Conservation (phyloP, 2,113 vertebrate species). For the Macheiramphus alcinus region DNA sequence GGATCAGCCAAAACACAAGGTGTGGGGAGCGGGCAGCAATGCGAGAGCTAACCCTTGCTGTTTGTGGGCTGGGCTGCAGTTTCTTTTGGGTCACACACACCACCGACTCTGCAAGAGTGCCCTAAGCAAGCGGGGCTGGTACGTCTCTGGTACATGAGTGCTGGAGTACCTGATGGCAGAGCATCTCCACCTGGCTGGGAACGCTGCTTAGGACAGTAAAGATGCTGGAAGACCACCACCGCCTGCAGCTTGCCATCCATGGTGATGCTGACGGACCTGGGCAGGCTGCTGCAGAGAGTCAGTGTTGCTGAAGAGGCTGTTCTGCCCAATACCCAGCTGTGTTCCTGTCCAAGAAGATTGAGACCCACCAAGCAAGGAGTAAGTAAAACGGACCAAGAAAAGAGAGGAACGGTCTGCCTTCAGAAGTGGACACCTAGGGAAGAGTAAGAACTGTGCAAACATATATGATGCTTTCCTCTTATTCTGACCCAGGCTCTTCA, state of each 20-base stretch:
- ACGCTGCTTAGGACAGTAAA: neutral
- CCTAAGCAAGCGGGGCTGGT: neutral
- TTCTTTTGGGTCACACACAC: neutral
- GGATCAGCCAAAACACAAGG: neutral
- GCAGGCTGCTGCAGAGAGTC: neutral
- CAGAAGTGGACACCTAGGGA: neutral
- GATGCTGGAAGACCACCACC: neutral
- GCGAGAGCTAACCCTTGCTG: neutral
- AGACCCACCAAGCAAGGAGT: neutral
- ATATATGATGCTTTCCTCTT: rapidly evolving
- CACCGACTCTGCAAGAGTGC: neutral
- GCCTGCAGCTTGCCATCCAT: neutral
- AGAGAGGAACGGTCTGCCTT: neutral
- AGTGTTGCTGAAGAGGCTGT: neutral
- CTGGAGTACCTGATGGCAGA: neutral
- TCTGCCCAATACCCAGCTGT: neutral
- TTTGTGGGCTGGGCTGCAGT: neutral
- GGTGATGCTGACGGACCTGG: neutral
- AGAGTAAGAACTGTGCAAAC: neutral
- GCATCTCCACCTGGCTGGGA: neutral
- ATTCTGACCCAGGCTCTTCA: neutral
- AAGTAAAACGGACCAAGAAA: neutral
- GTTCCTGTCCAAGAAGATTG: neutral
- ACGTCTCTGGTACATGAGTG: rapidly evolving
- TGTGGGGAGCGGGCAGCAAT: rapidly evolving